Evolutionary conservation across 2,113 vertebrate species (phyloP).

Genomic region (Platanista minor): DNA sequence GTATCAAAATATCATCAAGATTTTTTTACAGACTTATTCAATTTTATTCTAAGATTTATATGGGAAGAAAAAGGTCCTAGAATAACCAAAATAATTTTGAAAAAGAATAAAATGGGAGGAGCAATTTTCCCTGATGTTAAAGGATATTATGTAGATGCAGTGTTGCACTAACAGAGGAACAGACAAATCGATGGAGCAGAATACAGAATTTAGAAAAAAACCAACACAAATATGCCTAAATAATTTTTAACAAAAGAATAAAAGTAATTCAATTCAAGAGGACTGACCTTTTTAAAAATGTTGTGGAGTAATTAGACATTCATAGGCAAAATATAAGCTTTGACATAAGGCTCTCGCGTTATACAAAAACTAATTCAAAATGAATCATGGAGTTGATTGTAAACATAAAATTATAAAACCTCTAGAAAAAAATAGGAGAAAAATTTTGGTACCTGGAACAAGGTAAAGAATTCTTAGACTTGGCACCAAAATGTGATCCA

Average conservation of each 20-base stretch:
- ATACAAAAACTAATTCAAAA: neutral
- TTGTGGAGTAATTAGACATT: neutral
- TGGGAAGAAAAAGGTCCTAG: neutral
- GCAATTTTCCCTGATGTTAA: neutral
- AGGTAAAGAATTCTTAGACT: neutral
- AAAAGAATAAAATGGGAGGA: neutral
- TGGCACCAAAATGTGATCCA: neutral
- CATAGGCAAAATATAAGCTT: neutral
- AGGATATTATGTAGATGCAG: neutral
- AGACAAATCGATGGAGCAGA: neutral
- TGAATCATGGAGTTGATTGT: neutral
- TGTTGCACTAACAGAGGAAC: neutral
- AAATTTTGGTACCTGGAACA: neutral
- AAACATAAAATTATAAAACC: neutral
- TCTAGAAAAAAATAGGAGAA: neutral
- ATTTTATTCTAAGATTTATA: neutral
- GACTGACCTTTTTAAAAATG: neutral
- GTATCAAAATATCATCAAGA: neutral
- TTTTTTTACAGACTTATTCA: neutral
- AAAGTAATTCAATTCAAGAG: neutral
- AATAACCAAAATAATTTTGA: neutral
- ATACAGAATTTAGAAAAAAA: neutral
- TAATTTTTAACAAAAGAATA: neutral
- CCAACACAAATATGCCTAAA: neutral
- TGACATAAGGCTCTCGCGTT: neutral